Evolutionary conservation across 1,140 invertebrate genomes (phyloP), one percentile per base, ranked within the genome.

Genomic region (Philotrypesis tridentata): DNA sequence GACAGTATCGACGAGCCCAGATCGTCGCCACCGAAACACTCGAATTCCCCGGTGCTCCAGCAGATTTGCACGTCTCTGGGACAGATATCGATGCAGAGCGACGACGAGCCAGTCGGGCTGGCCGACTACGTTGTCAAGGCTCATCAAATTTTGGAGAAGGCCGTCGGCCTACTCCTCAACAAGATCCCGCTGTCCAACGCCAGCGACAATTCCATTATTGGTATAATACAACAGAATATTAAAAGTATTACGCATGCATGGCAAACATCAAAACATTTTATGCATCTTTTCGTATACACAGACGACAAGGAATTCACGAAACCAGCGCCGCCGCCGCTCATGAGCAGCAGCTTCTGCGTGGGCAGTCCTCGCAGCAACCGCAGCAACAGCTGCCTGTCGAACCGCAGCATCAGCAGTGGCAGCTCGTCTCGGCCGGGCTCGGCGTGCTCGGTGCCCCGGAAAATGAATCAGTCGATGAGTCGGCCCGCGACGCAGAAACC

Each of bases 111-210:
- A 31, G 1, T 61, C 1, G 81, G 67, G 48, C 65, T 89, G 3
- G 31, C 82, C 8, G 82, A 87, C 71, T 85, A 85, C 67, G 60
- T 89, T 2, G 48, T 86, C 31, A 82, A 68, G 37, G 82, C 83
- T n/a, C 80, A 86, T 67, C 70, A 72, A 72, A 84, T 84, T 78
- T 65, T 87, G 9, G 87, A 88, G 25, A 85, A 85, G 73, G 85
- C 86, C 21, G 68, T 88, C 1, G 68, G 83, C 21, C 84, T 83
- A 12, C 74, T 87, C 40, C 74, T 85, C 0, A 83, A 80, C 27
- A 84, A 79, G 21, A 33, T 79, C 29, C 80, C 82, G 2, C 40
- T 68, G 21, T 43, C 40, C 3, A 83, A 60, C 65, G 74, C 73
- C 17, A 71, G 37, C 67, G 33, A 40, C 31, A 67, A 60, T 29